Evolutionary conservation across 2,797 vertebrate species (phyloP), one percentile per base, ranked within the genome.

Genomic region (Spondyliosoma cantharus): DNA sequence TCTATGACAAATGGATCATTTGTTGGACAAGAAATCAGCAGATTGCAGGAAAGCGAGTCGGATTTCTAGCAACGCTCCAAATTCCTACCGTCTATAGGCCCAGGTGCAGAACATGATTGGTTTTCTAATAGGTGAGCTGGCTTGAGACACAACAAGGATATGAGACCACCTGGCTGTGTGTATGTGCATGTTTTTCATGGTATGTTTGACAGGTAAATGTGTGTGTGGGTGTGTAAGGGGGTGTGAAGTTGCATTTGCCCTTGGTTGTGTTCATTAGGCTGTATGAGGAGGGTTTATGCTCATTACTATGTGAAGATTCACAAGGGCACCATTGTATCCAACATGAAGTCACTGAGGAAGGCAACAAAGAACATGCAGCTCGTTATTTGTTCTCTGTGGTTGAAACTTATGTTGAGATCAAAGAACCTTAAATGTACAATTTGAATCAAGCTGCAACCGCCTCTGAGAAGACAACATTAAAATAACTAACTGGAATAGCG

Each of bases 31-130:
- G 71, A 83, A 87, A 82, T 67, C 69, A 81, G 72, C 86, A 90
- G 74, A 86, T 82, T 86, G 71, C 42, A 68, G 69, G 64, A 78
- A 88, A 89, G 78, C 65, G 43, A 86, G 76, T 84, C 73, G 65
- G 17, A 84, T 86, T 84, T 84, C 25, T 32, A 48, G 63, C 37
- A 0, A 72, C 82, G 64, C 66, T 63, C 22, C 70, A 84, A 78
- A 77, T 77, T 54, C 57, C n/a, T 37, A 12, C 17, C 2, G 9
- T 62, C 56, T 66, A 85, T 71, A 83, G 89, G 82, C 89, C 82
- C 90, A 93, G 92, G 90, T 93, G 91, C 89, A 90, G 69, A 74
- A 54, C 64, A 79, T 92, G 91, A 93, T 93, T 93, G 91, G 87
- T 90, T 93, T 91, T 89, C 87, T 93, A 93, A 93, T 85, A 82